phyloP scores from a whole-genome alignment of 1,140 invertebrate genomes.

The Drosophila dunni region DNA sequence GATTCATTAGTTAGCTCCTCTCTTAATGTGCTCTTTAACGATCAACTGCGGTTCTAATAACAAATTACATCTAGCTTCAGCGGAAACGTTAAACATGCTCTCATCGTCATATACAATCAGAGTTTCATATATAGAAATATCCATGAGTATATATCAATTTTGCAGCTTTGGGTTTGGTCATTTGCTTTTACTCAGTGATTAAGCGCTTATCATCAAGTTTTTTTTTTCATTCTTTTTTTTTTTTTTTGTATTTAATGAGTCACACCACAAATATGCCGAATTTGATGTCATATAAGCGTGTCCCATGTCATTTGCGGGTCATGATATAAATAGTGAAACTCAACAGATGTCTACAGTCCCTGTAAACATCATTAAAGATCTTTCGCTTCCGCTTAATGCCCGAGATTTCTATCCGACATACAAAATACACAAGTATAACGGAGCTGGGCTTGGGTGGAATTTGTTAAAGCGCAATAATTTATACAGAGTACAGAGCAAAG shows the following conservation, averaged over 20 bases:
- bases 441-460: conserved; percentile 17
- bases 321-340: not conserved
- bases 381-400: not conserved
- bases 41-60: conserved; percentile 36
- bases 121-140: not conserved
- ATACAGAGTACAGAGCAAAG: conserved; percentile 8
- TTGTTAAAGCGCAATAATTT: conserved; percentile 42
- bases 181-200: conserved; percentile 40
- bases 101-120: not conserved
- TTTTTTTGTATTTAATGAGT: conserved; percentile 34
- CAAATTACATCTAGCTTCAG: conserved; percentile 27
- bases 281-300: not conserved
- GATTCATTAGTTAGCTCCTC: conserved; percentile 55
- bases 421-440: conserved; percentile 5
- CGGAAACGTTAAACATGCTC: conserved; percentile 21
- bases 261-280: conserved; percentile 25
- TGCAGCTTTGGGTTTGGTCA: conserved; percentile 8
- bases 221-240: not conserved
- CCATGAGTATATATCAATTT: conserved; percentile 8
- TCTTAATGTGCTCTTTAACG: conserved; percentile 21
- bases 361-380: not conserved
- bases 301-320: not conserved
- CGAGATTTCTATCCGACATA: conserved; percentile 9
- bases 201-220: conserved; percentile 51
- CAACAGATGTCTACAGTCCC: not conserved